These are phyloP conservation scores for Lordiphosa collinella DNA, from an alignment of 1,140 invertebrate species.

Conservation along the genomic window DNA sequence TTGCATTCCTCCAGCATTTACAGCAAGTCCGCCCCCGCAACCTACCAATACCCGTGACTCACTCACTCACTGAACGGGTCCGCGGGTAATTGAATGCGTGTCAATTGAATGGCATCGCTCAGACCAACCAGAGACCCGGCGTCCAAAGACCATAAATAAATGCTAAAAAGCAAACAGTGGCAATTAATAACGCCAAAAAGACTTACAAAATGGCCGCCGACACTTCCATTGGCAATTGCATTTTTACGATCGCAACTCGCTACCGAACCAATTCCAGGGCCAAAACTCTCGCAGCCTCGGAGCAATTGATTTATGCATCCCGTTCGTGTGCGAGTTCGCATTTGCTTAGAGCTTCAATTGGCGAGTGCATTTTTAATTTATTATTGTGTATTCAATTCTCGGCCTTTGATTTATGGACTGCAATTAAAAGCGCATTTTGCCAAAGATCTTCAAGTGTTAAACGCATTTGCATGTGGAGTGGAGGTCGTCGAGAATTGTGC, in stretches of 20 bases:
- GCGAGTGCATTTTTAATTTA: constrained; percentile 34
- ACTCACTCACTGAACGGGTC: constrained; percentile 32
- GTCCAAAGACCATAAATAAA: constrained; percentile 49
- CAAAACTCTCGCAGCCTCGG: constrained; percentile 10
- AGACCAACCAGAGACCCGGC: constrained; percentile 18
- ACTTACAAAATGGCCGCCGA: constrained; percentile 59
- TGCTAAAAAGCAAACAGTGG: constrained; percentile 45
- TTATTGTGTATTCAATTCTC: constrained; percentile 29
- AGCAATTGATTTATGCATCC: constrained; percentile 54
- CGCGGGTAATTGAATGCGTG: constrained; percentile 65
- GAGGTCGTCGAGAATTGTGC: constrained; percentile 1
- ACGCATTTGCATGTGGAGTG: constrained; percentile 7
- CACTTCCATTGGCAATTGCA: constrained; percentile 39
- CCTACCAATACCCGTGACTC: constrained; percentile 34
- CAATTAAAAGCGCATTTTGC: constrained; percentile 71
- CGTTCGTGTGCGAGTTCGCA: constrained; percentile 15
- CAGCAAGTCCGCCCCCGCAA: constrained; percentile 9
- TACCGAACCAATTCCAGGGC: constrained; percentile 11
- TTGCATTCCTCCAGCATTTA: constrained; percentile 64
- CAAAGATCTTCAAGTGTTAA: constrained; percentile 30
- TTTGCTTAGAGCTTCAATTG: constrained; percentile 15
- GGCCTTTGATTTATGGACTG: constrained; percentile 54
- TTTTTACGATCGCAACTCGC: constrained; percentile 42
- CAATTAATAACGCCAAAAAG: constrained; percentile 58
- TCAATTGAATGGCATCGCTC: constrained; percentile 51